phyloP scores from a whole-genome alignment of 2,113 vertebrate species.

The Cyphomyrus discorhynchus region DNA sequence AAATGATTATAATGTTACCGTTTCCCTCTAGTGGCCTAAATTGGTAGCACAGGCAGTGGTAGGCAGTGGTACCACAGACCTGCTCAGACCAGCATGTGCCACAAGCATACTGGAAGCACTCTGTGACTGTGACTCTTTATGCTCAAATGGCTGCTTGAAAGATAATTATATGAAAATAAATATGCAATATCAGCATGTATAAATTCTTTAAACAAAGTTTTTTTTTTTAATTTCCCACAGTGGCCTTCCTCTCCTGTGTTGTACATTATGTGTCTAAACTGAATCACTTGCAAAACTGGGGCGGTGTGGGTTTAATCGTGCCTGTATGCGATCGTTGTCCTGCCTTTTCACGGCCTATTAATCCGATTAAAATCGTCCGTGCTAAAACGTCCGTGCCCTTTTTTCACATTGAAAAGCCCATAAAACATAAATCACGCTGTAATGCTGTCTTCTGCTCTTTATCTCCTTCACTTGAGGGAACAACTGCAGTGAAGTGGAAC shows the following conservation, averaged over 20 bases:
- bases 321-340: not conserved
- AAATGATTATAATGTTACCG: not conserved
- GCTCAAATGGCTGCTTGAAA: not conserved
- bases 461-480: not conserved
- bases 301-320: not conserved
- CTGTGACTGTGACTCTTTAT: not conserved
- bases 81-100: not conserved
- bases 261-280: not conserved
- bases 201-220: not conserved
- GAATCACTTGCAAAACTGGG: not conserved
- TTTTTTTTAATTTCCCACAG: not conserved
- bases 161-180: not conserved
- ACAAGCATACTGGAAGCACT: not conserved
- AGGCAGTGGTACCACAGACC: not conserved
- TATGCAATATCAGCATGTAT: not conserved
- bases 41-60: not conserved
- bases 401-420: not conserved
- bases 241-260: not conserved
- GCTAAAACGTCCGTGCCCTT: not conserved
- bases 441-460: not conserved
- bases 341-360: not conserved
- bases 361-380: not conserved
- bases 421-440: not conserved
- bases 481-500: not conserved
- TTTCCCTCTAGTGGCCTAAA: conserved; percentile 9